These are phyloP conservation scores for Carettochelys insculpta DNA, from an alignment of 2,113 vertebrate species.

Conservation along the genomic window DNA sequence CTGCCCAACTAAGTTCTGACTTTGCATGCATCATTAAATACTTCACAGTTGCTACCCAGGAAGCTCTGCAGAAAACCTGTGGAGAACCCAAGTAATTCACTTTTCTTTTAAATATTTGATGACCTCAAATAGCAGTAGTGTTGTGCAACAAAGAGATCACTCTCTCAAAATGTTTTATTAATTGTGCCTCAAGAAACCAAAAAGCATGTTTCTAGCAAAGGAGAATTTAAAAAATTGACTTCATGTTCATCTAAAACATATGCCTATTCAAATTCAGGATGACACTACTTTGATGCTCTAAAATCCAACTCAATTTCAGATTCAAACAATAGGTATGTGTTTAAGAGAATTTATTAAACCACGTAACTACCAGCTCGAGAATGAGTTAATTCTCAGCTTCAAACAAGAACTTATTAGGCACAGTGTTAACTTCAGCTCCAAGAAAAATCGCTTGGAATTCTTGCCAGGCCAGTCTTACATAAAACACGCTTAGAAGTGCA, in stretches of 20 bases:
- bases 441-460: constrained; percentile 4
- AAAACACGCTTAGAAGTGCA: constrained; percentile 20
- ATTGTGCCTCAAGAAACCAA: constrained; percentile 58
- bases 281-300: constrained; percentile 52
- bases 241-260: constrained; percentile 63
- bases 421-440: constrained; percentile 18
- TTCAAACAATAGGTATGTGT: constrained; percentile 50
- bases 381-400: constrained; percentile 29
- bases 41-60: constrained; percentile 46
- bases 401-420: background rate
- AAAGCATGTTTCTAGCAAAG: constrained; percentile 40
- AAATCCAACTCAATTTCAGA: constrained; percentile 54
- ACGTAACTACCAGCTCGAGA: constrained; percentile 35
- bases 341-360: constrained; percentile 38
- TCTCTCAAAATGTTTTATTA: constrained; percentile 69
- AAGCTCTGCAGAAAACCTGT: constrained; percentile 56
- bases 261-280: constrained; percentile 63
- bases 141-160: constrained; percentile 56
- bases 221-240: constrained; percentile 17
- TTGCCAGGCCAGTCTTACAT: constrained; percentile 4
- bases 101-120: constrained; percentile 65
- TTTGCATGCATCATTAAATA: constrained; percentile 58
- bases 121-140: constrained; percentile 60
- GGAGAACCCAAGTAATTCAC: constrained; percentile 43
- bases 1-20: background rate